Conservation (phyloP, 2,797 vertebrate species). For the Malurus leucopterus region DNA sequence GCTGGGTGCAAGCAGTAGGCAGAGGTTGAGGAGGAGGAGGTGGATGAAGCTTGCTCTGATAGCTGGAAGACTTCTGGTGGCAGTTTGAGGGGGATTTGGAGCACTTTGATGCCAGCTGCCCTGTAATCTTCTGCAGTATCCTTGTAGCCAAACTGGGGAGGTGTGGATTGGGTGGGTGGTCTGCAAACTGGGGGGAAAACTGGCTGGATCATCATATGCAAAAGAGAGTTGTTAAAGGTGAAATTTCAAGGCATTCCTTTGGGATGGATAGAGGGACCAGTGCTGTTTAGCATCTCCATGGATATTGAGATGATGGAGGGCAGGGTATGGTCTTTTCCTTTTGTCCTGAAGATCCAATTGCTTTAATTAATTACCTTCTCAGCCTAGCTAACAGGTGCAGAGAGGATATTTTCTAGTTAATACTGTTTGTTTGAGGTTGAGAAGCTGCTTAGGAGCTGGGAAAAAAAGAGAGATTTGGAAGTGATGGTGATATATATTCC, state of each 20-base stretch:
- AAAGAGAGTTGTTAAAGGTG: neutral
- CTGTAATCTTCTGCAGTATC: neutral
- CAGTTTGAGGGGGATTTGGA: neutral
- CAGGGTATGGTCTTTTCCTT: neutral
- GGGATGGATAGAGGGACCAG: neutral
- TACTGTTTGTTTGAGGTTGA: neutral
- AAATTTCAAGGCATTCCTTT: neutral
- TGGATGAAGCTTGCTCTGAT: neutral
- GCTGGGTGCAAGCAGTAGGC: neutral
- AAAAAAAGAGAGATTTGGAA: neutral
- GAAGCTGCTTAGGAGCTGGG: neutral
- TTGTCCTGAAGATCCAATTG: neutral
- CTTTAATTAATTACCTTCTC: neutral
- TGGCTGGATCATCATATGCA: neutral
- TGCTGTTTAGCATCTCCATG: neutral
- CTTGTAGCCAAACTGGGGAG: neutral
- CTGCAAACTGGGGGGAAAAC: neutral
- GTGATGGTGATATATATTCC: neutral
- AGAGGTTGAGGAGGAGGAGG: neutral
- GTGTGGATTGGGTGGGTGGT: accelerated
- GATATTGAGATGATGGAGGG: neutral
- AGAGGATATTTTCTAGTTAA: neutral
- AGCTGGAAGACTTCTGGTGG: neutral
- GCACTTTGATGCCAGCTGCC: accelerated
- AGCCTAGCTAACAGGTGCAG: neutral